A percentile compares a stretch with the other conserved stretches of the same genome.
Evolutionary conservation across 2,888 invertebrate genomes (phyloP).

Genomic region (Plemyria rubiginata): DNA sequence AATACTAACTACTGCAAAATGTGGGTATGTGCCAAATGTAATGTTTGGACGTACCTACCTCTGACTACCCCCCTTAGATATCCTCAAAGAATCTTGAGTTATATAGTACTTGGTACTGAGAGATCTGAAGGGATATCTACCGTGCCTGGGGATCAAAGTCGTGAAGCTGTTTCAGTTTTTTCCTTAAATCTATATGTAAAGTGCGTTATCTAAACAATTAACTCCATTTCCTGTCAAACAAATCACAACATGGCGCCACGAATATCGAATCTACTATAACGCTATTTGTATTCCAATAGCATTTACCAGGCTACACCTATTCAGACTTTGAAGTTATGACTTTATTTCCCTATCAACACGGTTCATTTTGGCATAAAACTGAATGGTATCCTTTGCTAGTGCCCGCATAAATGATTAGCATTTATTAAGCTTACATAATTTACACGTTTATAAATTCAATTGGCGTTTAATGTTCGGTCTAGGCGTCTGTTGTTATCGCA

Average conservation of each 20-base stretch:
- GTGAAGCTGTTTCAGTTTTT: no score
- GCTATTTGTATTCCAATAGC: conserved; percentile 33
- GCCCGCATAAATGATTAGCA: conserved; percentile 38
- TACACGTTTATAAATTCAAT: conserved; percentile 46
- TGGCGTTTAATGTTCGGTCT: not conserved
- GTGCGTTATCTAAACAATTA: conserved; percentile 21
- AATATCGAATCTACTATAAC: conserved; percentile 12
- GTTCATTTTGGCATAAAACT: conserved; percentile 17
- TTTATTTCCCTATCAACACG: not conserved
- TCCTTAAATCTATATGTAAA: not conserved
- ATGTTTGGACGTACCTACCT: no score
- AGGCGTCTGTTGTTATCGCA: not conserved
- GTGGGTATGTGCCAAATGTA: no score
- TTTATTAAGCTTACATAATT: conserved; percentile 47
- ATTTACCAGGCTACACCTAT: conserved; percentile 9
- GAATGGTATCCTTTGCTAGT: conserved; percentile 7
- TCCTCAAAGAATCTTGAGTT: no score
- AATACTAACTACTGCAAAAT: no score
- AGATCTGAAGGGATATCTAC: no score
- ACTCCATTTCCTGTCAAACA: conserved; percentile 16
- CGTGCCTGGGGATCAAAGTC: no score
- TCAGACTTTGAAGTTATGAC: not conserved
- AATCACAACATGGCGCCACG: conserved; percentile 31
- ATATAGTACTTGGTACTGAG: no score
- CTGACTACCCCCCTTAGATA: no score